A percentile compares a stretch with the other conserved stretches of the same genome.
These are phyloP conservation scores for Cebidichthys violaceus DNA, from an alignment of 2,113 vertebrate species.

Conservation along the genomic window DNA sequence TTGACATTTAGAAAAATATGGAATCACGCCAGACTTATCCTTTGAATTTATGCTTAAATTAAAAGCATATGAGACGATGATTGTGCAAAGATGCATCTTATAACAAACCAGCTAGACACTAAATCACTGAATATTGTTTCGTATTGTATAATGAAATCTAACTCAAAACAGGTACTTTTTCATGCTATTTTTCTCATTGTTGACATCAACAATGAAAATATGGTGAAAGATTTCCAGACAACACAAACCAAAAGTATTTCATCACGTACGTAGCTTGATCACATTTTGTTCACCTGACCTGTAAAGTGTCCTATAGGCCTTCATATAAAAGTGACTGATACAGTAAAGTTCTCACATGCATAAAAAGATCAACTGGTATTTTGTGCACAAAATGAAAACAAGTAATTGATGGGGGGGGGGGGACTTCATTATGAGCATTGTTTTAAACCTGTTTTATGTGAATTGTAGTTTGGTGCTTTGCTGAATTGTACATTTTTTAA, in stretches of 20 bases:
- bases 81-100: background rate
- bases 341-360: slow-evolving; percentile 5
- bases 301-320: background rate
- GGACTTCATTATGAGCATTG: background rate
- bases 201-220: slow-evolving; percentile 2
- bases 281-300: slow-evolving; percentile 4
- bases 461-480: slow-evolving; percentile 33
- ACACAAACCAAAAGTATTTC: slow-evolving; percentile 26
- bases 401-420: background rate
- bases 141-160: background rate
- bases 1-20: background rate
- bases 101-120: background rate
- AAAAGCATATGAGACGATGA: background rate
- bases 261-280: slow-evolving; percentile 4
- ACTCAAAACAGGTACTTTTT: background rate
- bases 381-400: background rate
- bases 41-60: background rate
- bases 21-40: background rate
- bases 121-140: background rate
- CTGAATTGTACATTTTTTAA: slow-evolving; percentile 26
- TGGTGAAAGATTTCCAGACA: slow-evolving; percentile 11
- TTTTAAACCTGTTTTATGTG: slow-evolving; percentile 23
- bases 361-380: slow-evolving; percentile 40
- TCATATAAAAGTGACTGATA: slow-evolving; percentile 7
- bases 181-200: background rate